Conservation (phyloP, 2,797 vertebrate genomes). For the Syngnathus acus region DNA sequence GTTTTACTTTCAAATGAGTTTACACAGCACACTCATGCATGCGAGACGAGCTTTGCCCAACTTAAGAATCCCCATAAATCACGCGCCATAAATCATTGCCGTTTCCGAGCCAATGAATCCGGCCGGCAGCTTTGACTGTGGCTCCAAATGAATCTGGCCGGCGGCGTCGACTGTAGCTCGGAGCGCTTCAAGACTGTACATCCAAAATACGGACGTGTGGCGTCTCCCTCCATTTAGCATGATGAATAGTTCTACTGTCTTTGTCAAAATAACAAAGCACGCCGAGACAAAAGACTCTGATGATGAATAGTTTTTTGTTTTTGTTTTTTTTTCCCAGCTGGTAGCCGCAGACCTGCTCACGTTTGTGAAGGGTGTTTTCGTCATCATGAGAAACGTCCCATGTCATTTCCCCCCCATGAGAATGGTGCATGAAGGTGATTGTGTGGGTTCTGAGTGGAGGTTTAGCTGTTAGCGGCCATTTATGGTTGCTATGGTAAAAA, state of each 20-base stretch:
- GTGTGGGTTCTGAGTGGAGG: not conserved
- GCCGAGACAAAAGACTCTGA: constrained; percentile 50
- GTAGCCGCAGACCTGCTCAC: constrained; percentile 1
- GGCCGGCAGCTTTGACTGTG: constrained; percentile 15
- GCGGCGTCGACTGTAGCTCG: constrained; percentile 18
- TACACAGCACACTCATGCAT: constrained; percentile 17
- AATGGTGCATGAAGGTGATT: constrained; percentile 4
- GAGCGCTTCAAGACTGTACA: constrained; percentile 11
- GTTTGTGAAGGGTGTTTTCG: not conserved
- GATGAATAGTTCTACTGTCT: constrained; percentile 48
- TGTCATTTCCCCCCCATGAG: not conserved
- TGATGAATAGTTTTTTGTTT: constrained; percentile 50
- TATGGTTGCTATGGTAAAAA: not conserved
- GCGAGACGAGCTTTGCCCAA: constrained; percentile 6
- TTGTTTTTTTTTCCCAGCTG: constrained; percentile 18
- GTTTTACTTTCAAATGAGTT: not conserved
- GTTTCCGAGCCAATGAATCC: constrained; percentile 26
- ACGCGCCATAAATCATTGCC: constrained; percentile 32
- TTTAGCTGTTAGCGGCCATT: not conserved
- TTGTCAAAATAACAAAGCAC: constrained; percentile 58
- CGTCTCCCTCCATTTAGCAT: constrained; percentile 36
- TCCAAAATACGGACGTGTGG: constrained; percentile 14
- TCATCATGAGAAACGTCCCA: not conserved
- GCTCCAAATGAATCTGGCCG: not conserved
- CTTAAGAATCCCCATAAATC: constrained; percentile 35